phyloP scores from a whole-genome alignment of 2,888 invertebrate genomes.

The Parnassius mnemosyne region DNA sequence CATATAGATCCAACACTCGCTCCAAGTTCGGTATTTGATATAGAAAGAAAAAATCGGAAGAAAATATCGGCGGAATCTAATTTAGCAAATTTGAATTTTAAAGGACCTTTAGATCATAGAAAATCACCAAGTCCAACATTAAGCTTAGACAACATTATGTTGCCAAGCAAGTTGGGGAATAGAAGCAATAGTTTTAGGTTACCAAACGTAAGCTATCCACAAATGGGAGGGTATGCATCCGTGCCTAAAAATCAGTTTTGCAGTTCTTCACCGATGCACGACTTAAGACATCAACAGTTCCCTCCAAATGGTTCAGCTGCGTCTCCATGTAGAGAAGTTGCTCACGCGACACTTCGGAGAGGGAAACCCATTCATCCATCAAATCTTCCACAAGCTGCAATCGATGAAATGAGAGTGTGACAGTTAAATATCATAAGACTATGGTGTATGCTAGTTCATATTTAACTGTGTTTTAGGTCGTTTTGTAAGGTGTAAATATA shows the following conservation, averaged over 20 bases:
- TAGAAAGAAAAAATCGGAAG: conserved; percentile 82
- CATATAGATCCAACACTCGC: conserved; percentile 88
- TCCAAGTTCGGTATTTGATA: conserved; percentile 90
- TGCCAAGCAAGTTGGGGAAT: conserved; percentile 78
- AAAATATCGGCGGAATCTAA: conserved; percentile 77
- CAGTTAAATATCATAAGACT: conserved; percentile 61
- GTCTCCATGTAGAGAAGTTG: conserved; percentile 57
- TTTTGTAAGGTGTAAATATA: conserved; percentile 62
- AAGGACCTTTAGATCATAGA: conserved; percentile 78
- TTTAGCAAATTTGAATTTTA: conserved; percentile 77
- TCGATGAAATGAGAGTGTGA: conserved; percentile 96
- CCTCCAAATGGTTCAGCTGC: conserved; percentile 81
- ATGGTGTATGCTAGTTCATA: conserved; percentile 44
- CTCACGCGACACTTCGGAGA: conserved; percentile 69
- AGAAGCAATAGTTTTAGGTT: conserved; percentile 71
- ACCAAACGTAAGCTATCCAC: conserved; percentile 70
- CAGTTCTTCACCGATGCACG: conserved; percentile 73
- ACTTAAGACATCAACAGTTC: conserved; percentile 64
- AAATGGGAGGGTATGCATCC: conserved; percentile 75
- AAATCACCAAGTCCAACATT: conserved; percentile 83
- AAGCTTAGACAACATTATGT: conserved; percentile 78
- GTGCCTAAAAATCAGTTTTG: conserved; percentile 82
- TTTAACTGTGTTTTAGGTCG: conserved; percentile 39
- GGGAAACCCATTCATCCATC: conserved; percentile 75
- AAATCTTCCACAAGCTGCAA: conserved; percentile 89